Percentiles rank a stretch among this genome's conserved stretches.
Evolutionary conservation across 1,140 invertebrate genomes (phyloP).

Genomic region (Carposina sasakii): DNA sequence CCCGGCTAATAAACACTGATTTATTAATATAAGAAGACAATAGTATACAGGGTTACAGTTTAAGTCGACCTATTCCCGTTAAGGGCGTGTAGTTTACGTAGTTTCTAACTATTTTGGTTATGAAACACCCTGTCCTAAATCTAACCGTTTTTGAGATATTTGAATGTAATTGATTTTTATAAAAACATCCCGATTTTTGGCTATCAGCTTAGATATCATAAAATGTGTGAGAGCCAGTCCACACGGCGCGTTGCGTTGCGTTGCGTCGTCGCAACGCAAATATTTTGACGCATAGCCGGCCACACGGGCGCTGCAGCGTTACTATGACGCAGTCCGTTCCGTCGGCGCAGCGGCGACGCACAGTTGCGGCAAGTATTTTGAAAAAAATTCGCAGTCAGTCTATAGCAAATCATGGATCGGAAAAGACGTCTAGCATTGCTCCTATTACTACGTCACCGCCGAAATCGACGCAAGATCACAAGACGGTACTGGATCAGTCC

Average conservation of each 20-base stretch:
- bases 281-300: conserved; percentile 15
- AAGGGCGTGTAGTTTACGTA: no score
- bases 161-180: no score
- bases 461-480: conserved; percentile 25
- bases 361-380: conserved; percentile 5
- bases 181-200: no score
- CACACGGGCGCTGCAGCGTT: conserved; percentile 13
- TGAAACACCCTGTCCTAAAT: no score
- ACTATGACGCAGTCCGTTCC: conserved; percentile 8
- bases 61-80: no score
- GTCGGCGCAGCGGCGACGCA: conserved; percentile 9
- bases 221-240: no score
- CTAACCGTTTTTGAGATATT: no score
- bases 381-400: conserved; percentile 13
- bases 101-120: no score
- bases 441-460: conserved; percentile 26
- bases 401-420: conserved; percentile 24
- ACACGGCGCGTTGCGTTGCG: conserved; percentile 15
- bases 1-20: no score
- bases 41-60: no score
- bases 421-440: conserved; percentile 26
- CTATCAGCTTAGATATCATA: no score
- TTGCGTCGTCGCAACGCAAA: conserved; percentile 14
- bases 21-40: no score
- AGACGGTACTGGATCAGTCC: conserved; percentile 20